A percentile compares a stretch with the other conserved stretches of the same genome.
Evolutionary conservation across 2,797 vertebrate species (phyloP).

Genomic region (Poecilia velifera): DNA sequence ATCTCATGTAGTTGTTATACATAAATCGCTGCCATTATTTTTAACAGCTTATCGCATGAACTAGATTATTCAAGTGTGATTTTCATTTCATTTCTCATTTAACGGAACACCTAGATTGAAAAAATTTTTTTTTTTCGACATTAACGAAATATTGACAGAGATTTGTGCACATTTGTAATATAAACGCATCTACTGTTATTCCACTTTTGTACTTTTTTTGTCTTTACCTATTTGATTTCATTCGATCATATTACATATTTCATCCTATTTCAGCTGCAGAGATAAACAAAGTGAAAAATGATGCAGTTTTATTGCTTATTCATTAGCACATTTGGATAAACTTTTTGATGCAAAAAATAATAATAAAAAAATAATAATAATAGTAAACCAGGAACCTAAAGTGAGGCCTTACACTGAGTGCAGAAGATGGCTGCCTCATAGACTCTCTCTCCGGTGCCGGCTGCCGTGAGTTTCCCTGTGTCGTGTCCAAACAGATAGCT

Average conservation of each 20-base stretch:
- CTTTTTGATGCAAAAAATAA: conserved; percentile 22
- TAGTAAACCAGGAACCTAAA: conserved; percentile 47
- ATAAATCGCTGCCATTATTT: no score
- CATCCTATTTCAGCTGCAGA: not conserved
- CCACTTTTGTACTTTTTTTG: not conserved
- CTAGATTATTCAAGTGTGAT: no score
- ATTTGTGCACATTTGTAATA: no score
- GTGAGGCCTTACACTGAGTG: conserved; percentile 25
- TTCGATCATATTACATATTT: no score
- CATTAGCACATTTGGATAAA: conserved; percentile 40
- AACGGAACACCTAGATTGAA: no score
- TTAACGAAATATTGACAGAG: no score
- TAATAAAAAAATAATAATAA: not conserved
- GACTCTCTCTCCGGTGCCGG: conserved; percentile 34
- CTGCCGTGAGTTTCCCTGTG: conserved; percentile 29
- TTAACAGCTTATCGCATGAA: no score
- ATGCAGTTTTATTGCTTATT: conserved; percentile 1
- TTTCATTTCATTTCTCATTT: no score
- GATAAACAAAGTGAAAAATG: not conserved
- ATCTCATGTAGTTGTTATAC: no score
- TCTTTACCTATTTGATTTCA: not conserved
- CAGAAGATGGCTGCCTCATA: conserved; percentile 65
- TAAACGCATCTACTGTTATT: not conserved
- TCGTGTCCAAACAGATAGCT: conserved; percentile 8
- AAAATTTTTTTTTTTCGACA: no score